Percentiles rank a stretch among this genome's conserved stretches.
phyloP scores from a whole-genome alignment of 2,113 vertebrate species.

The Megalops atlanticus region DNA sequence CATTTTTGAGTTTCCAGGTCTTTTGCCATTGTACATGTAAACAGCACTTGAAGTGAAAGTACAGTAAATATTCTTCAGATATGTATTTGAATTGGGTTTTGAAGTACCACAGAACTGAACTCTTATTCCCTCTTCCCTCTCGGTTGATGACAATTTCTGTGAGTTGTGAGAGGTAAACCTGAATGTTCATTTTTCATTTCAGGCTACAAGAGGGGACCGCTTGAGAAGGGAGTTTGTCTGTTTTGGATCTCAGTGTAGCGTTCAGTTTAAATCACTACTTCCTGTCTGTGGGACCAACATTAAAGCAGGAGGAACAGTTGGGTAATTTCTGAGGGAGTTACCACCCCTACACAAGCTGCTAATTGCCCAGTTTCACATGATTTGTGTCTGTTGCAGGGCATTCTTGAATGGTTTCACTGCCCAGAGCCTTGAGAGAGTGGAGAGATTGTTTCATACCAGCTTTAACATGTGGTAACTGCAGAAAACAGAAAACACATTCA shows the following conservation, averaged over 20 bases:
- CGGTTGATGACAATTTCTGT: background rate
- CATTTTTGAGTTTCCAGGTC: no score
- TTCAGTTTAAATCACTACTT: background rate
- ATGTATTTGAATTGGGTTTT: no score
- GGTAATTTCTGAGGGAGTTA: background rate
- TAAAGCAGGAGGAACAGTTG: background rate
- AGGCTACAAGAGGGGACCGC: background rate
- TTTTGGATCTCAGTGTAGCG: background rate
- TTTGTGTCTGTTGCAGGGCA: background rate
- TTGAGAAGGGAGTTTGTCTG: background rate
- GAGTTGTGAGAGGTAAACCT: background rate
- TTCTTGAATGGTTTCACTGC: background rate
- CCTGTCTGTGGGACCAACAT: background rate
- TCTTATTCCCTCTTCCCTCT: background rate
- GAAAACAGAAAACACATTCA: background rate
- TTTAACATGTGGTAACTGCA: background rate
- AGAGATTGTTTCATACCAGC: conserved; percentile 1
- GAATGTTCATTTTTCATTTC: background rate
- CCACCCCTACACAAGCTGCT: background rate
- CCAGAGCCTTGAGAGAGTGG: background rate
- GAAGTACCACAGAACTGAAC: background rate
- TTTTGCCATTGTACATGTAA: no score
- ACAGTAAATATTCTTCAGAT: no score
- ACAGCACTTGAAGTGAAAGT: no score
- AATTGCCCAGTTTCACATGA: background rate